Conservation (phyloP, 2,797 vertebrate genomes). For the Chelidonichthys spinosus region DNA sequence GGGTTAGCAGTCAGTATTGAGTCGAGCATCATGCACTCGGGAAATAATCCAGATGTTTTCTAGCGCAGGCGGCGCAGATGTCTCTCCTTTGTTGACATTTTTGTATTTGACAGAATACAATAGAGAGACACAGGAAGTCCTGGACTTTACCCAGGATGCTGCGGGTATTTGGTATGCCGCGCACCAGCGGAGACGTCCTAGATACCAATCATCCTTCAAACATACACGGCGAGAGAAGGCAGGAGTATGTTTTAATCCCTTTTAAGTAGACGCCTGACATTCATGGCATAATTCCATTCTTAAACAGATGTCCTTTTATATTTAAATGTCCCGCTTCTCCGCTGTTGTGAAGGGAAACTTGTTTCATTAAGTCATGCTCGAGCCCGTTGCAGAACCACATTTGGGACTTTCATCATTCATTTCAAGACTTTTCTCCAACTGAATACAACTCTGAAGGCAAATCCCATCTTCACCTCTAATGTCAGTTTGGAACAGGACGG, state of each 20-base stretch:
- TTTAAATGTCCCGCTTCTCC: constrained; percentile 3
- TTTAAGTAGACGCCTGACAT: constrained; percentile 37
- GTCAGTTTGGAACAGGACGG: constrained; percentile 26
- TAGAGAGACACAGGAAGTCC: constrained; percentile 19
- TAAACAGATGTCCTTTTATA: constrained; percentile 15
- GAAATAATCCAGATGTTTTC: constrained; percentile 55
- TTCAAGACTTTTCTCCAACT: constrained; percentile 17
- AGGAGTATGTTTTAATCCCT: constrained; percentile 30
- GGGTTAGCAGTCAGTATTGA: constrained; percentile 15
- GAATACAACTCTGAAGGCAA: constrained; percentile 33
- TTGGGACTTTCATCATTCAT: constrained; percentile 48
- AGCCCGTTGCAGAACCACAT: constrained; percentile 39
- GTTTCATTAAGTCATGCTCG: constrained; percentile 1
- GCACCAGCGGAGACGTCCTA: constrained; percentile 39
- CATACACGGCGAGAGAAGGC: constrained; percentile 10
- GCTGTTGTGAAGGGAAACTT: constrained; percentile 21
- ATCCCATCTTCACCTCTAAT: constrained; percentile 32
- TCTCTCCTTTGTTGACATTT: constrained; percentile 32
- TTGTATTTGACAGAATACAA: constrained; percentile 29
- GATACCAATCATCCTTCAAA: constrained; percentile 49
- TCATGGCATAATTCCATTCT: constrained; percentile 16
- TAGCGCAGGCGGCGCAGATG: constrained; percentile 16
- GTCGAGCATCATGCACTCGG: constrained; percentile 40
- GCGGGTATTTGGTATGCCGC: constrained; percentile 60
- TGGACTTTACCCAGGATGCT: constrained; percentile 27